A percentile compares a stretch with the other conserved stretches of the same genome.
Evolutionary conservation across 2,797 vertebrate genomes (phyloP).

Genomic region (Petrocephalus sullivani): DNA sequence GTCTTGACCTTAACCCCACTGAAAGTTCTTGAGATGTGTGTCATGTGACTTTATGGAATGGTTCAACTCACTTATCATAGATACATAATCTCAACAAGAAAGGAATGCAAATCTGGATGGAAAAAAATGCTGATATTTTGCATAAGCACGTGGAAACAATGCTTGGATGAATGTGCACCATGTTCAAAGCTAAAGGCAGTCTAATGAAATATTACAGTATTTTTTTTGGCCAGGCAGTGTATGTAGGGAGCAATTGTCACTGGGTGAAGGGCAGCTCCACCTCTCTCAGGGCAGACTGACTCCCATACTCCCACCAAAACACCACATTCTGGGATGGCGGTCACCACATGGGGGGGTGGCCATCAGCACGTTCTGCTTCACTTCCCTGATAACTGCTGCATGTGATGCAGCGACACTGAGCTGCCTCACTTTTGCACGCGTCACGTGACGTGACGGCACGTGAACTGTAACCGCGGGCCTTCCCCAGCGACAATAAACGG

Average conservation of each 20-base stretch:
- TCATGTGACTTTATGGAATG: no score
- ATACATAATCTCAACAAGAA: no score
- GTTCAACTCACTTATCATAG: no score
- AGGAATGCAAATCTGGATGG: no score
- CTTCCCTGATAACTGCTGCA: conserved; percentile 11
- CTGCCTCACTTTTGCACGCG: background rate
- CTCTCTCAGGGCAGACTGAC: background rate
- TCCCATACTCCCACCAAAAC: background rate
- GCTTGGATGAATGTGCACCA: no score
- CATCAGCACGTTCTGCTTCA: background rate
- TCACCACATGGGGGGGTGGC: background rate
- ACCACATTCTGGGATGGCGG: background rate
- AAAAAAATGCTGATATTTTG: no score
- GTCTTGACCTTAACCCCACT: no score
- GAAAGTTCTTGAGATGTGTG: no score
- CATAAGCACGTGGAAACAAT: no score
- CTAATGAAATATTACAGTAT: no score
- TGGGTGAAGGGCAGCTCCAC: background rate
- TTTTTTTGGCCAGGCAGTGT: no score
- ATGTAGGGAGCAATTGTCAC: background rate
- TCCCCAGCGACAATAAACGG: background rate
- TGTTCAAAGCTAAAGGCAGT: no score
- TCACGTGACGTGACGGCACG: background rate
- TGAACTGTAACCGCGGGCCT: conserved; percentile 1
- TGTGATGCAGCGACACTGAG: conserved; percentile 6